Base-by-base conservation (phyloP, 1,140 invertebrate species). In the Triops cancriformis region DNA sequence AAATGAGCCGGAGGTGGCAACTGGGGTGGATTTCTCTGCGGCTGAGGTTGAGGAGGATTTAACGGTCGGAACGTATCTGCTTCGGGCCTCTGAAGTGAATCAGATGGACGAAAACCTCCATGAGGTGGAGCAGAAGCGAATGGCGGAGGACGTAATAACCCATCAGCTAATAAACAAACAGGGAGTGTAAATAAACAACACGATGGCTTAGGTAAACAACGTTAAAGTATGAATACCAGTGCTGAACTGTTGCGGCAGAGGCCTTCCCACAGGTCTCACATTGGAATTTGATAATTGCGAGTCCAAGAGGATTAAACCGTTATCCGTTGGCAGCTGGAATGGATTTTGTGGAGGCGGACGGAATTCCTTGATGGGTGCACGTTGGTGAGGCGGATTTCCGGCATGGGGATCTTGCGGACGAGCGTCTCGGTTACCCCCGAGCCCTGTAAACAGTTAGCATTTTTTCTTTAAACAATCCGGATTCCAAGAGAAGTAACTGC, bases 361-460 rank as follows among this genome's bases (percentile, higher is more conserved):
- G 73, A 78, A 78, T 73, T 78, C 77, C n/a, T 43, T 78, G 42
- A 78, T 45, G 26, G 77, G 77, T 37, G 37, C 64, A 11, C 77
- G 72, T 14, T n/a, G 64, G 42, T 41, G 31, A 37, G 31, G 51
- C 51, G 51, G 14, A 18, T 64, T 64, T 64, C 51, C n/a, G 10
- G 23, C 14, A n/a, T 14, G 51, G 1, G 14, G 51, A 64, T 64
- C 51, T 23, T 64, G 51, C 18, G 51, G 51, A n/a, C 51, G 51
- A 64, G 6, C 23, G 23, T 64, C 51, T 64, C 51, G 51, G 51
- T 64, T 64, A 64, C 18, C 51, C 18, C 51, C 51, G 1, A 64
- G 51, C 14, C 10, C 51, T 64, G 14, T 23, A 64, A 64, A 64
- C 51, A 9, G 51, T 64, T 64, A 64, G 10, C 10, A 11, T 64